A percentile compares a stretch with the other conserved stretches of the same genome.
phyloP scores from a whole-genome alignment of 2,797 vertebrate genomes.

The Apodemus agrarius region DNA sequence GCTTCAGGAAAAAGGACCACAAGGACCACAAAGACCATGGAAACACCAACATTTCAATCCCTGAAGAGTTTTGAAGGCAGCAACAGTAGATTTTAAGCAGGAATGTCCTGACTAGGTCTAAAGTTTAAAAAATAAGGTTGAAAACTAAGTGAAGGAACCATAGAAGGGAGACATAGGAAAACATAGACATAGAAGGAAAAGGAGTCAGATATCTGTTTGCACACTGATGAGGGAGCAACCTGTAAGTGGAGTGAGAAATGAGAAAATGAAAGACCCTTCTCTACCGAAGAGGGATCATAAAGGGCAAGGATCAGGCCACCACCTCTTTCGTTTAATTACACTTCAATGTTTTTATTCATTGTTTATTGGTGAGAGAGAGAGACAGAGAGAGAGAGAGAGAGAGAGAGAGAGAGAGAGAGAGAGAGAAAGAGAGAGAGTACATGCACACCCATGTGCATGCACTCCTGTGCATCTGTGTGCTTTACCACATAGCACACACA shows the following conservation, averaged over 20 bases:
- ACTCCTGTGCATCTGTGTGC: not conserved
- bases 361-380: not conserved
- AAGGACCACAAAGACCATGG: not conserved
- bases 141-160: not conserved
- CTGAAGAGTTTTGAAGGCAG: not conserved
- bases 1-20: not conserved
- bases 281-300: not conserved
- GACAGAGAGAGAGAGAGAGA: no score
- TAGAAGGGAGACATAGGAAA: not conserved
- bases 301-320: not conserved
- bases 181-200: not conserved
- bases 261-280: not conserved
- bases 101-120: not conserved
- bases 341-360: not conserved
- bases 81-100: not conserved
- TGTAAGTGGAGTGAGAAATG: not conserved
- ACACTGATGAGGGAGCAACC: not conserved
- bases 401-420: no score
- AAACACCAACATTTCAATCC: not conserved
- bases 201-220: not conserved
- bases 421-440: no score
- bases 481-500: not conserved
- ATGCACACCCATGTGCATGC: no score
- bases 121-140: not conserved
- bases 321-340: not conserved